Base-by-base conservation (phyloP, 2,113 vertebrate genomes). In the Anguilla japonica region DNA sequence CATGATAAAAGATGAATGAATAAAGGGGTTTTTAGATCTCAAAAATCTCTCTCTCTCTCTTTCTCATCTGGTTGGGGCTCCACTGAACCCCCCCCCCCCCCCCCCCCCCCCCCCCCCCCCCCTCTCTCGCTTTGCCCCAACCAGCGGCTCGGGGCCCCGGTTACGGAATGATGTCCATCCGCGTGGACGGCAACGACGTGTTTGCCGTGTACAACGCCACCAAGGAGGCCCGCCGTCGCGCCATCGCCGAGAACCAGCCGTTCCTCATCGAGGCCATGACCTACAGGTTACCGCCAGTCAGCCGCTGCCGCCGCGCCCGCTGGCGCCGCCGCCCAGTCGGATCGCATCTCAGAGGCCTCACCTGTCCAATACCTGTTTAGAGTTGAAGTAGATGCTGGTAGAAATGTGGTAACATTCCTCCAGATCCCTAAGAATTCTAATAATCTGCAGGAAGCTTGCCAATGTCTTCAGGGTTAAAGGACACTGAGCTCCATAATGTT, bases 201-300 rank as follows among this genome's bases (percentile, higher is more conserved):
- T 98, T 99, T 14, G 98, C 98, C 0, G 97, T 99, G 40, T 99
- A 98, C 88, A 99, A 98, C 0, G 98, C 96, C 20, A 98, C 97
- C 0, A 97, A 95, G 60, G 98, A 99, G 88, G 98, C 98, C 0
- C 95, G 98, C 0, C 96, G 97, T 6, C 94, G 97, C 13, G 98
- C 98, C 0, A 95, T 97, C 81, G 97, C 97, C 0, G 97, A 98
- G 92, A 98, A 99, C 94, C 98, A 98, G 91, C 98, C 98, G 0
- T 98, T 98, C 91, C 97, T 99, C 86, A 98, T 99, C 0, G 98
- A 99, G 87, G 98, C 98, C 34, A 98, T 99, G 98, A 99, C 98
- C 1, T 99, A 98, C 96, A 97, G 98, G 98, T 98, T 26, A 67
- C 39, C 43, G 14, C 16, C 79, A 5, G 34, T 8, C 22, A 20